Evolutionary conservation across 2,113 vertebrate species (phyloP).

Genomic region (Leucoraja erinaceus): DNA sequence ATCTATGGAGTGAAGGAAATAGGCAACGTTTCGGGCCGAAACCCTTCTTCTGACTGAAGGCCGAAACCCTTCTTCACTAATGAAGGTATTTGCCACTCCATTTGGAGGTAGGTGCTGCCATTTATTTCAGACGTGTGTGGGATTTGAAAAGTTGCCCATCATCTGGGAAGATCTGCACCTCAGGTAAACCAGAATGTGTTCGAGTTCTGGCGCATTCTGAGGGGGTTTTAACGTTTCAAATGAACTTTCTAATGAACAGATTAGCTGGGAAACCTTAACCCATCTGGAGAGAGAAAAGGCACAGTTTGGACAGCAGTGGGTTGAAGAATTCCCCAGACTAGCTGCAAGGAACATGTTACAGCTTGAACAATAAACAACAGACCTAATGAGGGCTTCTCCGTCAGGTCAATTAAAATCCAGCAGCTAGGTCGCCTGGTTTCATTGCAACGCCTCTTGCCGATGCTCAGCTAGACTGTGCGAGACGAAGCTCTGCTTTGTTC

Average conservation of each 20-base stretch:
- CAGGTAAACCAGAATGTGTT: background rate
- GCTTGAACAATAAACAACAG: background rate
- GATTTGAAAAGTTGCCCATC: slow-evolving; percentile 14
- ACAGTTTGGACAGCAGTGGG: background rate
- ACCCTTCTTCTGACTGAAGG: too few species aligned
- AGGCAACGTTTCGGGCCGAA: too few species aligned
- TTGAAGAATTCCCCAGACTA: background rate
- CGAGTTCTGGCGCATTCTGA: background rate
- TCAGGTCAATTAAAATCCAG: background rate
- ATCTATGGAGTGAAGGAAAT: too few species aligned
- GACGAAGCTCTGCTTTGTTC: too few species aligned
- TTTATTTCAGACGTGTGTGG: background rate
- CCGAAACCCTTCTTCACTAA: too few species aligned
- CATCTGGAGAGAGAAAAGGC: background rate
- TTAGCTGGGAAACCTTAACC: slow-evolving; percentile 27
- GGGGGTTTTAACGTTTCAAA: slow-evolving; percentile 7
- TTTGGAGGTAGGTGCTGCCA: background rate
- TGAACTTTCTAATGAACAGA: slow-evolving; percentile 25
- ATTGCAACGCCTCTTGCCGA: background rate
- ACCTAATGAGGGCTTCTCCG: background rate
- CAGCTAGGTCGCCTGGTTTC: background rate
- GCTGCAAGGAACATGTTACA: background rate
- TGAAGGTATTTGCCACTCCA: background rate
- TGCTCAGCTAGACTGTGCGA: background rate
- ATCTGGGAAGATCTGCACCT: slow-evolving; percentile 3